A percentile compares a stretch with the other conserved stretches of the same genome.
Evolutionary conservation across 2,797 vertebrate species (phyloP).

Genomic region (Echiichthys vipera): DNA sequence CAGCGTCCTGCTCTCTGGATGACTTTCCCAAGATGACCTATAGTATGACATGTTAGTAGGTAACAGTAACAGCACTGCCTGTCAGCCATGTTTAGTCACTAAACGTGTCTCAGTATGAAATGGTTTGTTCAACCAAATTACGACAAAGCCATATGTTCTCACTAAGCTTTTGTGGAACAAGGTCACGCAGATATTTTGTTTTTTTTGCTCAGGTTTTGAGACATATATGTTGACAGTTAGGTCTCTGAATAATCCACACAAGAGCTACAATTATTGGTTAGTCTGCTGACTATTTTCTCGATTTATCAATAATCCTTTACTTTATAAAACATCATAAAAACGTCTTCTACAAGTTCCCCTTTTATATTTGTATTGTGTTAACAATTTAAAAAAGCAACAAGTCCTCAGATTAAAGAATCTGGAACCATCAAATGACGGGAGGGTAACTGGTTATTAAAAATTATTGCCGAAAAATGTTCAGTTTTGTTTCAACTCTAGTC

Average conservation of each 20-base stretch:
- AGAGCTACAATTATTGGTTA: background rate
- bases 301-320: background rate
- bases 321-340: background rate
- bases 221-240: background rate
- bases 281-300: background rate
- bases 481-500: background rate
- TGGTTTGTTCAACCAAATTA: background rate
- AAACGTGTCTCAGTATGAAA: background rate
- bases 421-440: background rate
- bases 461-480: no score
- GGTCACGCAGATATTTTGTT: background rate
- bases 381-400: background rate
- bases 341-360: background rate
- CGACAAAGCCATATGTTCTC: background rate
- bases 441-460: background rate
- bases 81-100: constrained; percentile 1
- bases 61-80: constrained; percentile 3
- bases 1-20: constrained; percentile 24
- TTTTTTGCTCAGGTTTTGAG: background rate
- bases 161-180: background rate
- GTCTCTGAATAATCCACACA: background rate
- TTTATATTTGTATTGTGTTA: no score
- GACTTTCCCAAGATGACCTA: constrained; percentile 66
- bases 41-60: background rate
- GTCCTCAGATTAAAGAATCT: background rate